These are phyloP conservation scores for Callithrix jacchus DNA, from an alignment of 2,113 vertebrate species.

Conservation along the genomic window DNA sequence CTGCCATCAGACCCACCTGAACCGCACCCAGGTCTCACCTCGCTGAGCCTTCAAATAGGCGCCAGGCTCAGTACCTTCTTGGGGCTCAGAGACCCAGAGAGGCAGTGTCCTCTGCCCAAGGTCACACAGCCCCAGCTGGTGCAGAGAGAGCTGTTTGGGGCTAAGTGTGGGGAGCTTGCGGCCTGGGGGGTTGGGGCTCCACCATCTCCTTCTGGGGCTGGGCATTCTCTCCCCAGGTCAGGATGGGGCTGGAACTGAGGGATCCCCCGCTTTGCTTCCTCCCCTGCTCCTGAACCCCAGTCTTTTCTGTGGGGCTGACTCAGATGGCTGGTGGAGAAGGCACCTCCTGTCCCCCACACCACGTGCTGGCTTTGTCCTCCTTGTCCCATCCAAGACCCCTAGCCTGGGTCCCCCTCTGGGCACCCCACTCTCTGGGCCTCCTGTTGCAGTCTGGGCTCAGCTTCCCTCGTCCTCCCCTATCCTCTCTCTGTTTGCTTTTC, in stretches of 20 bases:
- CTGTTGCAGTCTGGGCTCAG: background rate
- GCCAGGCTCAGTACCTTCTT: accelerated
- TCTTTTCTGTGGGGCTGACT: no score
- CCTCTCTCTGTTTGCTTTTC: no score
- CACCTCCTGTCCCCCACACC: no score
- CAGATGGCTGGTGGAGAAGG: background rate
- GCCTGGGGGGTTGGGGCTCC: background rate
- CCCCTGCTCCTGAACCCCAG: no score
- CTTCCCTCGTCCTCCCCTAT: accelerated
- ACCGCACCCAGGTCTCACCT: background rate
- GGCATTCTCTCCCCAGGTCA: background rate
- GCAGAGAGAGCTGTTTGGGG: background rate
- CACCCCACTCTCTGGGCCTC: background rate
- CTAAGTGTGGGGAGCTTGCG: no score
- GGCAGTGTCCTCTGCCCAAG: background rate
- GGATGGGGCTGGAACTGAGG: accelerated
- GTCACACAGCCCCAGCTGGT: background rate
- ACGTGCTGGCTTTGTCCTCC: background rate
- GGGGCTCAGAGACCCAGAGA: background rate
- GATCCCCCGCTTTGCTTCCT: no score
- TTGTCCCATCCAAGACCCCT: accelerated
- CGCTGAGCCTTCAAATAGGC: background rate
- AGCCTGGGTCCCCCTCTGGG: background rate
- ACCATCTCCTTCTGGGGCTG: no score
- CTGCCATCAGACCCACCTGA: background rate